Evolutionary conservation across 2,888 invertebrate species (phyloP), one percentile per base, ranked within the genome.

Genomic region (Dugesia japonica): DNA sequence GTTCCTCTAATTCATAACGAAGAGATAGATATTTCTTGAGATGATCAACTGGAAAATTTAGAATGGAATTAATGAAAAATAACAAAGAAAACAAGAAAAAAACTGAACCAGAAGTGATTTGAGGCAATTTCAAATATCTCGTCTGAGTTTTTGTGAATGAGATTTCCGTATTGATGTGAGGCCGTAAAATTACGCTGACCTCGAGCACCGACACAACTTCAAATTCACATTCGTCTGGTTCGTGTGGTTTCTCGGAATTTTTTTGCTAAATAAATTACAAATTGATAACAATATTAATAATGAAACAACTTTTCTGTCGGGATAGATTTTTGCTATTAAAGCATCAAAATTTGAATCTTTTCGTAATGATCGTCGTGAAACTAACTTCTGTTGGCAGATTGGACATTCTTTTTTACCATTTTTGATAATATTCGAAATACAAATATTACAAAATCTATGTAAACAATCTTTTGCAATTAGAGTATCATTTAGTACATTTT

Each of bases 391-490:
- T n/a, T 56, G 56, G n/a, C 56, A 56, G 17, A 56, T n/a, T 23
- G 56, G 56, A 56, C 56, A 56, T 23, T 56, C 56, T 56, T 56
- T 56, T 56, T 56, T 56, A 4, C 56, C 56, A 23, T 56, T 56
- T 56, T 56, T 56, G n/a, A 56, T 56, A n/a, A n/a, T n/a, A 56
- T 56, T 56, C n/a, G 56, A 56, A 20, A 56, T 56, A n/a, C 56
- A 56, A 4, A 23, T 23, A 23, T 56, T 56, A 23, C 56, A 56
- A 56, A 56, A 56, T n/a, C 56, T 56, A n/a, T 56, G 56, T n/a
- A 56, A 23, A 56, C 56, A 56, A 56, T 56, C 56, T 23, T 56
- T 56, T 4, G 56, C 56, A 23, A 56, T 23, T 23, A 56, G n/a
- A 13, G 56, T 56, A n/a, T 56, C 56, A 23, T 56, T 56, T 23